Base-by-base conservation (phyloP, 2,888 invertebrate species). In the Sarcophaga variegata region DNA sequence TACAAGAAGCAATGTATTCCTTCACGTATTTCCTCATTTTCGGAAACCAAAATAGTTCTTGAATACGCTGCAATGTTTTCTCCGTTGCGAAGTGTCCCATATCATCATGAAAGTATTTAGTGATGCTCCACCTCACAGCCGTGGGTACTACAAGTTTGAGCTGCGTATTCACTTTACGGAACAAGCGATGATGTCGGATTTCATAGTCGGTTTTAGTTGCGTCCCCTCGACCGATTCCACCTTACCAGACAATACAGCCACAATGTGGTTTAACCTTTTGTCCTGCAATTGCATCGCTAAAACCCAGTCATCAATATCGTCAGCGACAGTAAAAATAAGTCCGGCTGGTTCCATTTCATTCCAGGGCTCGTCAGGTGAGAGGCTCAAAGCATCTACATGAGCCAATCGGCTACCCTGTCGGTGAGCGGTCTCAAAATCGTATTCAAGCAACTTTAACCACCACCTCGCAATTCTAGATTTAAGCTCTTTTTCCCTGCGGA, bases 201-300 rank as follows among this genome's bases (percentile, higher is more conserved):
- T 72, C 59, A 54, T 81, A 81, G 5, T 85, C 81, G 2, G 45
- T 25, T 20, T 77, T n/a, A 81, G 75, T 70, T 75, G 71, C 2
- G 37, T 66, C 17, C 49, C 69, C 49, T 82, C 76, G 4, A 20
- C 3, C 1, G 85, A 81, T 47, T 59, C 64, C 6, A 54, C 12
- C 14, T 71, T 62, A 4, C 54, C 74, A 22, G 75, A 49, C 12
- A 85, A 59, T 27, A 85, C 71, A 25, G 59, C 62, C n/a, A 75
- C 66, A 63, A 85, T 83, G 6, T 66, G 17, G 17, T 64, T 49
- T 17, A 87, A 47, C 14, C 80, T 81, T 27, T 45, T 25, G 59
- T 88, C 88, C 59, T 88, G 84, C 5, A 74, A 22, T 25, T 89
- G 87, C 88, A 89, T 88, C 2, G 76, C 83, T 3, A 75, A 27